Conservation (phyloP, 92 coral and sea anemone genomes). For the Siderastrea siderea region DNA sequence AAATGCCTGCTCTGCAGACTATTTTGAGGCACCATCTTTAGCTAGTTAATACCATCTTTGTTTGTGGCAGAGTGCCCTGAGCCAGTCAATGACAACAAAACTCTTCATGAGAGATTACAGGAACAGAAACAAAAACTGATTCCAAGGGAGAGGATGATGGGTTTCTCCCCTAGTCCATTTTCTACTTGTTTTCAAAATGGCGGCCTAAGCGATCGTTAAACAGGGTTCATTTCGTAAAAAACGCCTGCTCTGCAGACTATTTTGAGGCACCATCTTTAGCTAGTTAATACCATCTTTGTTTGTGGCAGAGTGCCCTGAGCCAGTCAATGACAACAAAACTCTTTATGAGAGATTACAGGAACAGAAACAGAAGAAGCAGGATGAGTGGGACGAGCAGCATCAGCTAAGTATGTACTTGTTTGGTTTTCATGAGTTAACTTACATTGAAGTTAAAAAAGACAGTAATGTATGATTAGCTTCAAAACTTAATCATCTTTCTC, state of each 20-base stretch:
- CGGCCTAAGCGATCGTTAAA: no score
- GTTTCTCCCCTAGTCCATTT: no score
- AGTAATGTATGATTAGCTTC: no score
- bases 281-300: not conserved
- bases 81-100: constrained; percentile 80
- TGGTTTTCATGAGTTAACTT: not conserved
- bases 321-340: constrained; percentile 79
- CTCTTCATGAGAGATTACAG: constrained; percentile 90
- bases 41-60: not conserved
- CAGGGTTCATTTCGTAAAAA: no score
- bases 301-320: constrained; percentile 91
- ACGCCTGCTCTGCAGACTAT: no score
- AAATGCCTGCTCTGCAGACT: no score
- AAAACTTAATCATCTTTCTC: no score
- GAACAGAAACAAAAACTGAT: constrained; percentile 73
- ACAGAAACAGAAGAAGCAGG: constrained; percentile 96
- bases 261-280: no score
- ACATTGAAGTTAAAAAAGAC: not conserved
- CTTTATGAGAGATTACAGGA: constrained; percentile 93
- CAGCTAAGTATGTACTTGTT: constrained; percentile 73
- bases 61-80: constrained; percentile 87
- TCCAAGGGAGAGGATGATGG: no score
- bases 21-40: no score
- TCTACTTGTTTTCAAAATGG: no score
- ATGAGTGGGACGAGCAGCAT: constrained; percentile 98